A percentile compares a stretch with the other conserved stretches of the same genome.
Evolutionary conservation across 2,113 vertebrate genomes (phyloP).

Genomic region (Macaca nemestrina): DNA sequence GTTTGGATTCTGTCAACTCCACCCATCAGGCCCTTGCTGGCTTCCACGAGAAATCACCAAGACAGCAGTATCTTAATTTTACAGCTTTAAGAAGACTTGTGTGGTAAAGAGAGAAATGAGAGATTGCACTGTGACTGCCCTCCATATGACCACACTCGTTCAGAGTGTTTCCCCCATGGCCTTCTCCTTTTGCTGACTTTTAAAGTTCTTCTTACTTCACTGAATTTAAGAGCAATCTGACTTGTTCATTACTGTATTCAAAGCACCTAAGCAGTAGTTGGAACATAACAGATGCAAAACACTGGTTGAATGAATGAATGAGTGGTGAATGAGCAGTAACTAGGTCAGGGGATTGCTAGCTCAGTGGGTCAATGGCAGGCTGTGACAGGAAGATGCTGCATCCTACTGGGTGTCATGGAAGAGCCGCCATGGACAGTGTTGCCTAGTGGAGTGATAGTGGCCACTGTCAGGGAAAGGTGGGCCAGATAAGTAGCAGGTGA

Average conservation of each 20-base stretch:
- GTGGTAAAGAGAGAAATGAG: background rate
- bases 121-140: background rate
- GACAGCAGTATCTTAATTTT: background rate
- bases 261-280: background rate
- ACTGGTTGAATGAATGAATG: background rate
- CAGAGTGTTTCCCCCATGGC: background rate
- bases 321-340: background rate
- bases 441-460: no score
- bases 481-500: background rate
- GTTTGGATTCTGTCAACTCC: background rate
- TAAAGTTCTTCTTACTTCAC: background rate
- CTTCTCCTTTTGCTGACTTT: background rate
- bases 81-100: background rate
- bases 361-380: background rate
- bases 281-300: background rate
- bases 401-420: background rate
- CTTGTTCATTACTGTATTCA: background rate
- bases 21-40: background rate
- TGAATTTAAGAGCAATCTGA: background rate
- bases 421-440: background rate
- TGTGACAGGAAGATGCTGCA: background rate
- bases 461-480: background rate
- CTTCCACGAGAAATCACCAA: background rate
- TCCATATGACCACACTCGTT: accelerated
- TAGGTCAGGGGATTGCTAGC: background rate